Conservation (phyloP, 2,888 invertebrate genomes). For the Leucozona laternaria region DNA sequence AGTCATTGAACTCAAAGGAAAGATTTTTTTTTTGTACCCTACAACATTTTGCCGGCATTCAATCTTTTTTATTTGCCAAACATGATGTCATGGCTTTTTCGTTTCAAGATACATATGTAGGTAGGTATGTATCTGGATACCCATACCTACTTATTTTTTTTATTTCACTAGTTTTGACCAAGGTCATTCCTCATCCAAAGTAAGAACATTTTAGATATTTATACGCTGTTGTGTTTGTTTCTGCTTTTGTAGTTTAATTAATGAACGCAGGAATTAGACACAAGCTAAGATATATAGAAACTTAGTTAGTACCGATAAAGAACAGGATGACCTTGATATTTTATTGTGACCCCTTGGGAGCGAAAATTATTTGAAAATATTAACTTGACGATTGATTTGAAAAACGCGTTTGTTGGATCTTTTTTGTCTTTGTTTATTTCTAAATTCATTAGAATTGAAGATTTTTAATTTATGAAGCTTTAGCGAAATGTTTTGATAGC, state of each 20-base stretch:
- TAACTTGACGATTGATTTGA: constrained; percentile 17
- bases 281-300: constrained; percentile 3
- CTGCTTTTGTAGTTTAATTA: not conserved
- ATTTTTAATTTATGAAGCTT: too few species aligned
- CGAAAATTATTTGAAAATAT: constrained; percentile 1
- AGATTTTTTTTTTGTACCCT: not conserved
- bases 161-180: constrained; percentile 36
- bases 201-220: constrained; percentile 10
- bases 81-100: constrained; percentile 65
- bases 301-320: too few species aligned
- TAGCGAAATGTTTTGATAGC: too few species aligned
- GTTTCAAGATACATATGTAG: constrained; percentile 14
- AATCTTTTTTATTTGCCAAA: constrained; percentile 48
- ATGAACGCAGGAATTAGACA: constrained; percentile 44
- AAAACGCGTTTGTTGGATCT: not conserved
- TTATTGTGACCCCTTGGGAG: constrained; percentile 56
- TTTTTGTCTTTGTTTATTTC: not conserved
- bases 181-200: constrained; percentile 50
- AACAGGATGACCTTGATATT: constrained; percentile 47
- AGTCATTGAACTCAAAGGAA: constrained; percentile 57
- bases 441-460: not conserved
- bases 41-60: constrained; percentile 20
- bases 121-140: too few species aligned
- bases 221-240: constrained; percentile 37
- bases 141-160: not conserved